Evolutionary conservation across 37 sponge, comb jelly and placozoan species (phyloP), one percentile per base, ranked within the genome.

Genomic region (Bolinopsis microptera): DNA sequence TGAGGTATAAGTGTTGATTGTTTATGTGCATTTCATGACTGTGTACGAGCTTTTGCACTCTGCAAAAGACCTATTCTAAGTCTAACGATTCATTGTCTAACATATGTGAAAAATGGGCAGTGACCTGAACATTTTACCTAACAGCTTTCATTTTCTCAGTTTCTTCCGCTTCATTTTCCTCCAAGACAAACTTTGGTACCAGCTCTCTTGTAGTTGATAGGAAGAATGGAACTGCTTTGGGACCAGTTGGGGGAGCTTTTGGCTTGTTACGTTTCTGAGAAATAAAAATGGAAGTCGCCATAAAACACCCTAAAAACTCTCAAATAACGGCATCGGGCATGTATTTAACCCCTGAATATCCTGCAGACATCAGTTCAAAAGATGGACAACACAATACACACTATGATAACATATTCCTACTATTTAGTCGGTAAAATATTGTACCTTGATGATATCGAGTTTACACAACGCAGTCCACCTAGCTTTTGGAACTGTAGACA

Each of bases 181-280:
- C 76, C 13, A 75, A 0, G 8, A 67, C 69, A 92, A 94, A 94
- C 69, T 83, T 80, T 2, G 93, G 77, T 26, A 86, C 92, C 38
- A 96, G 94, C 18, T 96, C 98, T 21, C 96, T 94, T 0, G 93
- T 80, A 28, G 98, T 98, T 21, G 96, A 96, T 9, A 98, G 93
- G 93, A 98, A 98, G 94, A 98, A 98, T 9, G 99, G 99, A 0
- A 96, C 97, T 23, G 94, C 92, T 69, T 96, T 96, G 0, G 95
- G 95, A 3, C 76, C 92, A 28, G 93, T 94, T 0, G 96, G 95
- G 33, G 97, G 99, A 37, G 96, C 97, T 28, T 94, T 95, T 16
- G 99, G 99, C 94, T 97, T 98, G 93, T 98, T 98, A 13, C 96
- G 95, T 72, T 94, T 88, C 95, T 96, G 76, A 21, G 39, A 83